phyloP scores from a whole-genome alignment of 2,888 invertebrate genomes.

The Trissolcus japonicus region DNA sequence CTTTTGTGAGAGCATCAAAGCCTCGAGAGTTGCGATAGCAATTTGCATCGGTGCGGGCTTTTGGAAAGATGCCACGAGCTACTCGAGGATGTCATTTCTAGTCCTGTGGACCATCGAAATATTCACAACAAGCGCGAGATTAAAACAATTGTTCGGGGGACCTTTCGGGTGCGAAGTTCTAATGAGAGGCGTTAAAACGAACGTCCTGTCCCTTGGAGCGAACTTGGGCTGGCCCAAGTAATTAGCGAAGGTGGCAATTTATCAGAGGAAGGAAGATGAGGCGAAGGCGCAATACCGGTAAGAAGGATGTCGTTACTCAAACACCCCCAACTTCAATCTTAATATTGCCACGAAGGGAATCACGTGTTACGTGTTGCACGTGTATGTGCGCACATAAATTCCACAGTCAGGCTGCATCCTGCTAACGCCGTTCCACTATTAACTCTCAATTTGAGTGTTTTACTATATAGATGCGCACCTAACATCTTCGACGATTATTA shows the following conservation, averaged over 20 bases:
- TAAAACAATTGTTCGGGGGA: constrained; percentile 23
- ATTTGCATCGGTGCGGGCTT: constrained; percentile 8
- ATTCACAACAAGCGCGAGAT: constrained; percentile 11
- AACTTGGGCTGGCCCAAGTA: constrained; percentile 59
- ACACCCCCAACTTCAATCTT: constrained; percentile 66
- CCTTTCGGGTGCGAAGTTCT: constrained; percentile 11
- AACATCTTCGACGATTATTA: no score
- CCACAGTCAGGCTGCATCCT: constrained; percentile 21
- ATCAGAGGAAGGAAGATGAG: constrained; percentile 61
- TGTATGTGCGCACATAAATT: constrained; percentile 30
- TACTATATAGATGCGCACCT: neutral
- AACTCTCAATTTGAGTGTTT: constrained; percentile 46
- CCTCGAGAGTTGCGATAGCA: constrained; percentile 3
- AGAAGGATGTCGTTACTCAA: constrained; percentile 70
- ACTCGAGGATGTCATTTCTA: neutral
- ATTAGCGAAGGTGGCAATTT: constrained; percentile 71
- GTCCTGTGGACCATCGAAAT: constrained; percentile 2
- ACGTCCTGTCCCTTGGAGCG: constrained; percentile 8
- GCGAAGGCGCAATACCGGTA: constrained; percentile 47
- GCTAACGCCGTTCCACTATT: constrained; percentile 29
- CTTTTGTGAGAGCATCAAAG: no score
- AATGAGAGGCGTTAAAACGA: constrained; percentile 16
- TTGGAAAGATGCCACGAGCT: constrained; percentile 20
- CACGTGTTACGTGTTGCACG: constrained; percentile 29
- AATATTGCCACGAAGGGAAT: constrained; percentile 61